Percentiles rank a stretch among this genome's conserved stretches.
These are phyloP conservation scores for Bicyclus anynana DNA, from an alignment of 1,140 invertebrate genomes.

Conservation along the genomic window DNA sequence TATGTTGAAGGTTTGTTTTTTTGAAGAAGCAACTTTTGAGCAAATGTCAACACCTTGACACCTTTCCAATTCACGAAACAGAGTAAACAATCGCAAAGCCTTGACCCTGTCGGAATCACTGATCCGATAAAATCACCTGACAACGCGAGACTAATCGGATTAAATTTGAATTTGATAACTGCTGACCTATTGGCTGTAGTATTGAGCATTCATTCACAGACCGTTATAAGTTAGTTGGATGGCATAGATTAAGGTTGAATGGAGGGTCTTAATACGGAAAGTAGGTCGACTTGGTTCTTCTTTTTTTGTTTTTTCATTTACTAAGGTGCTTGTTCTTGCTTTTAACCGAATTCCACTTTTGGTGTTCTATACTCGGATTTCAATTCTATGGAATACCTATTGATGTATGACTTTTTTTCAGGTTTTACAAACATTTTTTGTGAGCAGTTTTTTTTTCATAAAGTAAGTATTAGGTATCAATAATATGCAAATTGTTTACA, in stretches of 20 bases:
- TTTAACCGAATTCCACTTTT: too few species aligned
- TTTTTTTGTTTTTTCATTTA: neutral
- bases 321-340: neutral
- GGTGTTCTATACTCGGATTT: too few species aligned
- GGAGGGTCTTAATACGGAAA: neutral
- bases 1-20: neutral
- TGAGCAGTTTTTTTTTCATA: too few species aligned
- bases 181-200: neutral
- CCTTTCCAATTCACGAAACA: neutral
- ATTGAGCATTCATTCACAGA: neutral
- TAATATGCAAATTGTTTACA: too few species aligned
- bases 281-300: neutral
- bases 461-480: too few species aligned
- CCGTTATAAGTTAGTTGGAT: neutral
- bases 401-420: too few species aligned
- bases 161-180: constrained; percentile 4
- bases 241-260: neutral
- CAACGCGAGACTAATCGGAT: constrained; percentile 7
- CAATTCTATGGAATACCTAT: too few species aligned
- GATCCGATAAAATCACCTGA: constrained; percentile 1
- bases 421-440: too few species aligned
- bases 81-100: neutral
- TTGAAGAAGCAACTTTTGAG: neutral
- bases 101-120: constrained; percentile 1
- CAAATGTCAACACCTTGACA: constrained; percentile 1